These are phyloP conservation scores for Corynorhinus townsendii DNA, from an alignment of 2,113 vertebrate genomes.

Conservation along the genomic window DNA sequence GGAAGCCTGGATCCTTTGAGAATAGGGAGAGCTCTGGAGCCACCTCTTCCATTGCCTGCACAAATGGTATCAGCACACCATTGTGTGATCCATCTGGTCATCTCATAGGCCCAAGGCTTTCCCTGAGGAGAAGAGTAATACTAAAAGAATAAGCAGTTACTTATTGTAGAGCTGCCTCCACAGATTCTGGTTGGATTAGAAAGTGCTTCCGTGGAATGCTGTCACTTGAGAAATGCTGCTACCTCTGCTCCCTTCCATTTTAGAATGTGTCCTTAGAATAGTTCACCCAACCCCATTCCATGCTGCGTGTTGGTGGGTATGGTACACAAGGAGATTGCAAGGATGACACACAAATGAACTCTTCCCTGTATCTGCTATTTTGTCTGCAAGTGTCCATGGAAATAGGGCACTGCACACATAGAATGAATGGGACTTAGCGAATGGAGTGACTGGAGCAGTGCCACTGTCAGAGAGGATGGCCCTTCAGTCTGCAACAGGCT, in stretches of 20 bases:
- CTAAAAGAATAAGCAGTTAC: constrained; percentile 53
- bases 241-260: constrained; percentile 41
- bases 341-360: not conserved
- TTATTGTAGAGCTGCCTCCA: not conserved
- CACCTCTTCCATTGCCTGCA: not conserved
- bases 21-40: constrained; percentile 33
- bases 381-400: not conserved
- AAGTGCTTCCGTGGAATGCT: not conserved
- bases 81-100: constrained; percentile 53
- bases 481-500: not conserved
- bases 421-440: not conserved
- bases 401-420: accelerated
- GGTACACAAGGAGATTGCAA: not conserved
- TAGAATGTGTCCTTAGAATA: constrained; percentile 13
- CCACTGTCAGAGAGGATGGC: not conserved
- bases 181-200: constrained; percentile 40
- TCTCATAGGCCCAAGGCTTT: not conserved
- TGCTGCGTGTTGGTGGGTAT: not conserved
- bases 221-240: constrained; percentile 35
- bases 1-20: constrained; percentile 50
- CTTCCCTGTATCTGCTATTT: not conserved
- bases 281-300: not conserved
- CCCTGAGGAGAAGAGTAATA: not conserved
- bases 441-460: not conserved
- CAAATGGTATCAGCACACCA: constrained; percentile 12